phyloP scores from a whole-genome alignment of 1,140 invertebrate genomes.

The Aphelenchoides avenae region DNA sequence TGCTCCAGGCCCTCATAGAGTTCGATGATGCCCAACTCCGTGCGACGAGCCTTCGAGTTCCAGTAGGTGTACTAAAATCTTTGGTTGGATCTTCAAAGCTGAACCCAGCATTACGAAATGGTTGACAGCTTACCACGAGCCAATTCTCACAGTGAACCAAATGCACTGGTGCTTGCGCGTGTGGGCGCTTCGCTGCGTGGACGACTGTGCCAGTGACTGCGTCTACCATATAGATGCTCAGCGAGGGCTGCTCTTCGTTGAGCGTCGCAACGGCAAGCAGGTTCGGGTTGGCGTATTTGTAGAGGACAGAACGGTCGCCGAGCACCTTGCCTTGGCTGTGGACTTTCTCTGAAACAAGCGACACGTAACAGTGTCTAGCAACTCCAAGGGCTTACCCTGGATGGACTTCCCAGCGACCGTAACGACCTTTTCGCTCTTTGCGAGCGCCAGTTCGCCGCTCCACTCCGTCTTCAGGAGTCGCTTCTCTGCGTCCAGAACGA shows the following conservation, averaged over 20 bases:
- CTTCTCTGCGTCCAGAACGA: slow-evolving; percentile 18
- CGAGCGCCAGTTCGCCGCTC: slow-evolving; percentile 38
- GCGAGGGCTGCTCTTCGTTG: slow-evolving; percentile 69
- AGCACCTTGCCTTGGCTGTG: slow-evolving; percentile 92
- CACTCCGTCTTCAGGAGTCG: slow-evolving; percentile 20
- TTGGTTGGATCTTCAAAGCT: slow-evolving; percentile 18
- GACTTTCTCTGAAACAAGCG: slow-evolving; percentile 70
- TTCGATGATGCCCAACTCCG: slow-evolving; percentile 85
- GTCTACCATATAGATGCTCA: slow-evolving; percentile 76
- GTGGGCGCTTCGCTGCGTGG: slow-evolving; percentile 62
- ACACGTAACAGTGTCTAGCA: neutral
- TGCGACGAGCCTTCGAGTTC: slow-evolving; percentile 84
- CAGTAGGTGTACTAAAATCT: slow-evolving; percentile 76
- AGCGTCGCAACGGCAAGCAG: slow-evolving; percentile 78
- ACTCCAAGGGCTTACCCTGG: slow-evolving; percentile 33
- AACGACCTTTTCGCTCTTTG: slow-evolving; percentile 40
- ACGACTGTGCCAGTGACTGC: slow-evolving; percentile 73
- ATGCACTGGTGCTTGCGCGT: slow-evolving; percentile 74
- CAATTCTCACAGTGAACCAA: slow-evolving; percentile 95
- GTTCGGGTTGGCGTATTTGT: slow-evolving; percentile 98
- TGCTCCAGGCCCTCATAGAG: slow-evolving; percentile 66
- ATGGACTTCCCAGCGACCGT: slow-evolving; percentile 40
- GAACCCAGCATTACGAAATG: slow-evolving; percentile 3
- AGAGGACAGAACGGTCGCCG: slow-evolving; percentile 87
- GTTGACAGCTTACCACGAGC: slow-evolving; percentile 68